A percentile compares a stretch with the other conserved stretches of the same genome.
These are phyloP conservation scores for Anneissia japonica DNA, from an alignment of 35 echinoderm and acorn worm species.

Conservation along the genomic window DNA sequence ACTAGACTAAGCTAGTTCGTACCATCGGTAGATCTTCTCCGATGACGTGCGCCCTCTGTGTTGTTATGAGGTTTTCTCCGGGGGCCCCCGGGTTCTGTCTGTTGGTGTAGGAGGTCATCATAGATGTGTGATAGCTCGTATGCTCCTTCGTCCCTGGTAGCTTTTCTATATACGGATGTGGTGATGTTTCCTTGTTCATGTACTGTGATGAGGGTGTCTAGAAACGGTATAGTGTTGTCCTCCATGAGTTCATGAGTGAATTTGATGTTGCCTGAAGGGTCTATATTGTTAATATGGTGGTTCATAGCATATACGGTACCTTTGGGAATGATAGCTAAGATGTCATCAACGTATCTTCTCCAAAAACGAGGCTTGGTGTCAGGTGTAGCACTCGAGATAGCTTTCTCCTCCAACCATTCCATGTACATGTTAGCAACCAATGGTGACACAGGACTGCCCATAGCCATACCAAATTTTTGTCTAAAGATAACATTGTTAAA, in stretches of 20 bases:
- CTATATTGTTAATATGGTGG: constrained; percentile 31
- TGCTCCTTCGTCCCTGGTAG: too few relatives aligned
- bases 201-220: background rate
- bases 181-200: constrained; percentile 6
- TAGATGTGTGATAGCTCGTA: too few relatives aligned
- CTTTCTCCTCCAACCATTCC: too few relatives aligned
- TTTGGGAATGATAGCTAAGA: constrained; percentile 25
- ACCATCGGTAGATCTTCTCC: too few relatives aligned
- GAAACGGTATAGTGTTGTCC: background rate
- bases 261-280: constrained; percentile 38
- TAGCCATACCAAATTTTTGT: constrained; percentile 2
- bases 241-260: constrained; percentile 13
- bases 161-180: background rate
- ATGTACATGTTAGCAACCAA: background rate
- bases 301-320: constrained; percentile 6
- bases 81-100: too few relatives aligned
- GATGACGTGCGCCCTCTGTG: too few relatives aligned
- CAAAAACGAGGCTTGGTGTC: constrained; percentile 27
- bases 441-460: constrained; percentile 19
- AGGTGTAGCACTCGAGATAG: too few relatives aligned
- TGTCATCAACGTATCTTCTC: constrained; percentile 44
- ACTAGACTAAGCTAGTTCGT: too few relatives aligned
- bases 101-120: too few relatives aligned
- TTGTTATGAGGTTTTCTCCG: too few relatives aligned
- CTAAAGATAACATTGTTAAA: background rate